phyloP scores from a whole-genome alignment of 2,888 invertebrate genomes.

The Dermolepida albohirtum region DNA sequence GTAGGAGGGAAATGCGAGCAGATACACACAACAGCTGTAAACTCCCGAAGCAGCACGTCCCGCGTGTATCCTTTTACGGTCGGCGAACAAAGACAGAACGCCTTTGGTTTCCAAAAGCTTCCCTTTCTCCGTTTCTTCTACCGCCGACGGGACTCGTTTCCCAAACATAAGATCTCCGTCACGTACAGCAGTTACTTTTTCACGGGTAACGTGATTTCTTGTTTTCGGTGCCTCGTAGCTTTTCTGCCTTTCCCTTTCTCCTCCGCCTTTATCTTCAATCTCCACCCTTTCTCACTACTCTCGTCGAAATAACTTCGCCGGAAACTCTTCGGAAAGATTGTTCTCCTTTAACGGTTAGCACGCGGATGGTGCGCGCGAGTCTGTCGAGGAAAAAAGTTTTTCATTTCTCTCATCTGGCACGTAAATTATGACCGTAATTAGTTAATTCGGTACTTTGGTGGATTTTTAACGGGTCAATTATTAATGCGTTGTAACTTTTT shows the following conservation, averaged over 20 bases:
- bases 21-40: conserved; percentile 36
- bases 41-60: conserved; percentile 36
- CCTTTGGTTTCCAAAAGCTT: conserved; percentile 27
- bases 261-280: conserved; percentile 25
- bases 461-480: conserved; percentile 37
- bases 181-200: conserved; percentile 44
- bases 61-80: conserved; percentile 38
- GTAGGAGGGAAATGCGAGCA: conserved; percentile 24
- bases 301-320: background rate
- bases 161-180: conserved; percentile 40
- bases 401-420: conserved; percentile 37
- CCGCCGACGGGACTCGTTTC: conserved; percentile 37
- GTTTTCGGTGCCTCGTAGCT: conserved; percentile 40
- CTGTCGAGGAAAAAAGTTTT: conserved; percentile 27
- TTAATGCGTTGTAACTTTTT: conserved; percentile 33
- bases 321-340: conserved; percentile 18
- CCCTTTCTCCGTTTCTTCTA: conserved; percentile 14
- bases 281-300: conserved; percentile 9
- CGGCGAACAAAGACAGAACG: conserved; percentile 35
- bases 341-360: conserved; percentile 28
- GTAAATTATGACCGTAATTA: conserved; percentile 33
- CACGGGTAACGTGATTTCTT: conserved; percentile 44
- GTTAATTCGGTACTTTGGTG: conserved; percentile 31
- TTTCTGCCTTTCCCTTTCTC: conserved; percentile 15
- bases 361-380: conserved; percentile 3